Evolutionary conservation across 2,797 vertebrate species (phyloP).

Genomic region (Paguma larvata): DNA sequence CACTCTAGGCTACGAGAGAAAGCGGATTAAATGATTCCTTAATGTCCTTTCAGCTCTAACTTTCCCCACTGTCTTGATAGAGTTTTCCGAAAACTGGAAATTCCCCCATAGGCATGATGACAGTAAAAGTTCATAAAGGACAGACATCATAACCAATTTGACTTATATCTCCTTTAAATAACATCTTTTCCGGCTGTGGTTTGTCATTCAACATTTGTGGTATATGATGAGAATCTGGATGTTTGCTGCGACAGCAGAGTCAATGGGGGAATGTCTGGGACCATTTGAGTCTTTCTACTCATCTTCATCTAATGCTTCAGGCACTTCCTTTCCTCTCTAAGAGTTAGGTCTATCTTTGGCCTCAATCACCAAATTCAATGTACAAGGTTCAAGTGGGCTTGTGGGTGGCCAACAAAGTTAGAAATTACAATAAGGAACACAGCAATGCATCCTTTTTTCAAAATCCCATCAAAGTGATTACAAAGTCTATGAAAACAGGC

Average conservation of each 20-base stretch:
- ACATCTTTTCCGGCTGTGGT: not conserved
- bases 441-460: not conserved
- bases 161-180: not conserved
- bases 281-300: not conserved
- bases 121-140: not conserved
- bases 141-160: not conserved
- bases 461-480: constrained; percentile 39
- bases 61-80: not conserved
- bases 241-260: not conserved
- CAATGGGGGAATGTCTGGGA: not conserved
- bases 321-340: not conserved
- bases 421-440: constrained; percentile 26
- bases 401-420: not conserved
- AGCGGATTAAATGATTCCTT: not conserved
- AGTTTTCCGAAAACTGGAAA: constrained; percentile 34
- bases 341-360: not conserved
- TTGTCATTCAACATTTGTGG: not conserved
- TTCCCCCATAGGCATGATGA: not conserved
- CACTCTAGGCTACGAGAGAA: not conserved
- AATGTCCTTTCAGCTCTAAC: not conserved
- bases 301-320: not conserved
- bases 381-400: not conserved
- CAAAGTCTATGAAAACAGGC: not conserved
- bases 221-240: not conserved
- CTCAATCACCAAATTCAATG: not conserved